Evolutionary conservation across 2,888 invertebrate genomes (phyloP).

Genomic region (Hymenopus coronatus): DNA sequence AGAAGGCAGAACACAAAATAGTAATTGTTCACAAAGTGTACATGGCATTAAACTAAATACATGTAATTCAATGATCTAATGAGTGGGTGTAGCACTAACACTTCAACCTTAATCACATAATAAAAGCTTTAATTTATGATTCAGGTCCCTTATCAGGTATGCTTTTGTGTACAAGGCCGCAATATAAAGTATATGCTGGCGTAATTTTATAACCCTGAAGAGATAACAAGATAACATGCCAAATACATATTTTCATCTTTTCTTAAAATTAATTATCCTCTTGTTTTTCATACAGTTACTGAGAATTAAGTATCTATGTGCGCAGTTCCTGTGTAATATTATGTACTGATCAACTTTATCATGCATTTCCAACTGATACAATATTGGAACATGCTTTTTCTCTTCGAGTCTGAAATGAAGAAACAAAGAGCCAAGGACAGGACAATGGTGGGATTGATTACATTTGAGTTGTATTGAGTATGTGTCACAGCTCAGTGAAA

Average conservation of each 20-base stretch:
- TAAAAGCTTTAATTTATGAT: neutral
- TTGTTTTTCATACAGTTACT: neutral
- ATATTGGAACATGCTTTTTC: too few relatives aligned
- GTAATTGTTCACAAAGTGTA: neutral
- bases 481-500: too few relatives aligned
- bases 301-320: too few relatives aligned
- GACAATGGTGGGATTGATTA: too few relatives aligned
- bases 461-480: too few relatives aligned
- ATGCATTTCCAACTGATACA: too few relatives aligned
- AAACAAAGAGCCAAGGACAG: too few relatives aligned
- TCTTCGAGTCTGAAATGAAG: too few relatives aligned
- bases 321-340: too few relatives aligned
- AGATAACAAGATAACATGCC: neutral
- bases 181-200: neutral
- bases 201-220: neutral
- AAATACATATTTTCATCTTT: neutral
- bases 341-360: too few relatives aligned
- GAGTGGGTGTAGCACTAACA: neutral
- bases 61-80: neutral
- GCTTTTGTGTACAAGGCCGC: neutral
- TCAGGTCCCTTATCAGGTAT: neutral
- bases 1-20: neutral
- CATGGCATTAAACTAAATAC: neutral
- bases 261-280: neutral
- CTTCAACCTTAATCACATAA: neutral